Evolutionary conservation across 2,888 invertebrate species (phyloP), one percentile per base, ranked within the genome.

Genomic region (Amphipoea oculea): DNA sequence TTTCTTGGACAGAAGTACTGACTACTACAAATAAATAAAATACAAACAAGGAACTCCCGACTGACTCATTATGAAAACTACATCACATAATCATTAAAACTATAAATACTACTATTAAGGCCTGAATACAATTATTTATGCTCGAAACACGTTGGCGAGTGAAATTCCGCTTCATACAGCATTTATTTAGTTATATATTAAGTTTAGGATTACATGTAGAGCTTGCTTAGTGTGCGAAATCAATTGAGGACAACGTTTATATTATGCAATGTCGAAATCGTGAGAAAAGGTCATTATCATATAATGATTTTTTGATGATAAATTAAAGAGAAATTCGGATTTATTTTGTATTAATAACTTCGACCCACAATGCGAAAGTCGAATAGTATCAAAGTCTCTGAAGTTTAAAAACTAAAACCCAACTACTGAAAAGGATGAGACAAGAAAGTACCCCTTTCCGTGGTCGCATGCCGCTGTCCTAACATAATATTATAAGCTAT

Each of bases 1-100:
- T 70, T 45, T 40, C 45, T 73, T 84, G 73, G 65, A 86, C 87
- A 79, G 70, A 86, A 60, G n/a, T 79, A 69, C 67, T 73, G 79
- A 86, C 78, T 86, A 73, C 69, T 78, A 78, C 12, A 73, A 72
- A 74, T 65, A 69, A 82, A 83, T 73, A 73, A 82, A 66, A 20
- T 75, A 67, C 42, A 66, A 51, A 42, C 7, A 86, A 78, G 73
- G 75, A 78, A 78, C 83, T 78, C 23, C 77, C 48, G 60, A 78
- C 29, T 29, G 23, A 74, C 77, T 65, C 67, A 23, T 73, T 65
- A 63, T 45, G 36, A 78, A 70, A 75, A 70, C n/a, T 63, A 76
- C 36, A 83, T 83, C 57, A 83, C 78, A 72, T 57, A 57, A 20
- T 66, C 29, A 67, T 72, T 66, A 67, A 54, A 72, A 57, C 42